Evolutionary conservation across 1,140 invertebrate species (phyloP), one percentile per base, ranked within the genome.

Genomic region (Mya arenaria): DNA sequence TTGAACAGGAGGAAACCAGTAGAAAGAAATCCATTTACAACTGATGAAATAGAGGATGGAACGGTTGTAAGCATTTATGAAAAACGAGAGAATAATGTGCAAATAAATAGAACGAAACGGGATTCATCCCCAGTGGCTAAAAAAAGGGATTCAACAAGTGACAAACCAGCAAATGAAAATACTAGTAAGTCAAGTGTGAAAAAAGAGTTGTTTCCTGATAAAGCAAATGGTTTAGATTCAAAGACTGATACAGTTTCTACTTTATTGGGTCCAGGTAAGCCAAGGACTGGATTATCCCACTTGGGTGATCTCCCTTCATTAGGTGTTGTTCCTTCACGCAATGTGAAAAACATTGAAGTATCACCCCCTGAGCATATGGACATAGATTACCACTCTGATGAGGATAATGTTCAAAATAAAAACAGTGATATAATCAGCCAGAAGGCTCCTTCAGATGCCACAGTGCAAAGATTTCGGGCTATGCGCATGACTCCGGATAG

Each of bases 401-500:
- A 83, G 17, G 66, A 80, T 48, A 71, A 75, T n/a, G 77, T 32
- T 41, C 32, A 28, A 34, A 52, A 41, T 28, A 72, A 74, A 69
- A 23, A 65, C 60, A 69, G 52, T 30, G 66, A 69, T 30, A 36
- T 74, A 25, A 66, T 83, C 17, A 78, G 55, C 69, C 84, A 81
- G 39, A 86, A 85, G 58, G 72, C 82, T n/a, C 85, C 85, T 32
- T 84, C 81, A 65, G 88, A 88, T 83, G 81, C 85, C 17, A 89
- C 86, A 32, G 69, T 89, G 55, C 82, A 88, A 69, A 84, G 86
- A 30, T 87, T 90, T 62, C 83, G 86, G 48, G 86, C 86, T 60
- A 68, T 90, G 39, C 88, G 86, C 71, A 86, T 90, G 84, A 85
- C 85, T 23, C 73, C 75, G 10, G 85, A 87, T 48, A 83, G 85